Conservation (phyloP, 1,140 invertebrate genomes). For the Lycorma delicatula region DNA sequence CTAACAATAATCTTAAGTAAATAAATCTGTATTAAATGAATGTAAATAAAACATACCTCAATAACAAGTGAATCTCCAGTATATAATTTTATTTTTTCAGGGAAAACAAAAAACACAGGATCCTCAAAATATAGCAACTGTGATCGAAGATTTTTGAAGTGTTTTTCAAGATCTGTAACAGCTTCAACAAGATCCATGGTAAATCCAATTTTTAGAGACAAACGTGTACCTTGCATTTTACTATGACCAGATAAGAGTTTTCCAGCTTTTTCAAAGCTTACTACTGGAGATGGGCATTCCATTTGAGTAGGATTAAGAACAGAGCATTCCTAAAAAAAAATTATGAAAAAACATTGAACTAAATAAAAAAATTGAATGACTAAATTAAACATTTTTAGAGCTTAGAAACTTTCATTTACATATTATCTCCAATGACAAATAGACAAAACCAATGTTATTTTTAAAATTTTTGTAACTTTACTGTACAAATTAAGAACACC, state of each 20-base stretch:
- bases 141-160: slow-evolving; percentile 67
- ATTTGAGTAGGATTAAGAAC: slow-evolving; percentile 85
- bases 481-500: too few relatives aligned
- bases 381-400: background rate
- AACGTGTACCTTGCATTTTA: slow-evolving; percentile 25
- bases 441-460: too few relatives aligned
- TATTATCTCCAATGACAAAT: too few relatives aligned
- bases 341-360: slow-evolving; percentile 9
- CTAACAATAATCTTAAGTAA: too few relatives aligned
- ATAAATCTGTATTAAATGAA: too few relatives aligned
- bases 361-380: background rate
- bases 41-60: too few relatives aligned
- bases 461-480: too few relatives aligned
- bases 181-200: slow-evolving; percentile 91
- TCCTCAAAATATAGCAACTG: slow-evolving; percentile 85
- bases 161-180: slow-evolving; percentile 79
- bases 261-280: slow-evolving; percentile 40
- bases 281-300: slow-evolving; percentile 88
- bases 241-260: slow-evolving; percentile 19
- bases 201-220: slow-evolving; percentile 63
- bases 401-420: too few relatives aligned
- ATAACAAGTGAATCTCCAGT: slow-evolving; percentile 94
- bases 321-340: slow-evolving; percentile 49
- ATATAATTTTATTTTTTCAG: slow-evolving; percentile 75
- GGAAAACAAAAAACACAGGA: slow-evolving; percentile 83